These are phyloP conservation scores for Andricus grossulariae DNA, from an alignment of 1,140 invertebrate species.

Conservation along the genomic window DNA sequence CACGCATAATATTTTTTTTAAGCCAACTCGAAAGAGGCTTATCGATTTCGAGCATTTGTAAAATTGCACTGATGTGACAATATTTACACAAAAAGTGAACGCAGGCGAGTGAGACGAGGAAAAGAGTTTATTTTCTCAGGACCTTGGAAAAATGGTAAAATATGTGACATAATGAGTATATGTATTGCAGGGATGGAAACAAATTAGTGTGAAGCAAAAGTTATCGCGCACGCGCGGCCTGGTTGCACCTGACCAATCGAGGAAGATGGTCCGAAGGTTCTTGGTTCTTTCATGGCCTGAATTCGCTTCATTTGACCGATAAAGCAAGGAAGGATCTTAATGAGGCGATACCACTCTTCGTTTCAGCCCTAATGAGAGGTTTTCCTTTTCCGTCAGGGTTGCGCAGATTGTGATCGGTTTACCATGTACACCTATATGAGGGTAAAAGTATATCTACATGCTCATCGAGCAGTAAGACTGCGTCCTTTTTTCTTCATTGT, in stretches of 20 bases:
- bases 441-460: conserved; percentile 17
- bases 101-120: not conserved
- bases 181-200: not conserved
- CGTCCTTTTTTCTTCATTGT: conserved; percentile 25
- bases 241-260: conserved; percentile 29
- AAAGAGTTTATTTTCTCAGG: conserved; percentile 6
- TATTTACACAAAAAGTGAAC: conserved; percentile 5
- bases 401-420: conserved; percentile 19
- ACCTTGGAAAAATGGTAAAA: conserved; percentile 6
- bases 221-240: conserved; percentile 19
- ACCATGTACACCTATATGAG: not conserved
- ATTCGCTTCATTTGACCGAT: conserved; percentile 28
- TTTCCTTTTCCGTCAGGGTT: conserved; percentile 26
- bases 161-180: not conserved
- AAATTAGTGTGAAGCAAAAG: conserved; percentile 16
- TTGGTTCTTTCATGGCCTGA: conserved; percentile 24
- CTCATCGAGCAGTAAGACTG: conserved; percentile 18
- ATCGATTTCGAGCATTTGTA: conserved; percentile 5
- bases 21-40: not conserved
- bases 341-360: conserved; percentile 16
- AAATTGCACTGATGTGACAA: conserved; percentile 6
- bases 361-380: conserved; percentile 20
- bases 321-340: conserved; percentile 16
- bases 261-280: conserved; percentile 16
- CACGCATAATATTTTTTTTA: not conserved